phyloP scores from a whole-genome alignment of 2,113 vertebrate species.

The Hypocryptadius cinnamomeus region DNA sequence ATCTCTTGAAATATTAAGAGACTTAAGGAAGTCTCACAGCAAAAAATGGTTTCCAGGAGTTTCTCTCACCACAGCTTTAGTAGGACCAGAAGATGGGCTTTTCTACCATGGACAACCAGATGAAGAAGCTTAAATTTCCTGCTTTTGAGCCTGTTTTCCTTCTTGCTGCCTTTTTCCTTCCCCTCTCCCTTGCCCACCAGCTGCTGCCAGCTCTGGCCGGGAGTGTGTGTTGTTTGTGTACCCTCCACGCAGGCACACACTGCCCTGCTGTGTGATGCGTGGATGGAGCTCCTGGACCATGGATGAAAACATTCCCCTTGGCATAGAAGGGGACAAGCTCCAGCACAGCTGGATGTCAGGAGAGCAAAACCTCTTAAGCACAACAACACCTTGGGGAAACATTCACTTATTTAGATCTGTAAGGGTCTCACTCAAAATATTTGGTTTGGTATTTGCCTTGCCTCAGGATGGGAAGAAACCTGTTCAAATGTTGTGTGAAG shows the following conservation, averaged over 20 bases:
- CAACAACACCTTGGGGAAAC: background rate
- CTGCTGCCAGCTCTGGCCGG: background rate
- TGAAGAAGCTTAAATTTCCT: background rate
- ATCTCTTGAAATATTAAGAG: background rate
- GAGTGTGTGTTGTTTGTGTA: fast-evolving
- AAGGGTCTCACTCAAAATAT: background rate
- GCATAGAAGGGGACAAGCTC: background rate
- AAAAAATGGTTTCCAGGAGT: background rate
- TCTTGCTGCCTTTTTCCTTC: background rate
- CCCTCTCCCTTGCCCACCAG: background rate
- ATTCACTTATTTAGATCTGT: background rate
- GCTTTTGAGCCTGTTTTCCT: background rate
- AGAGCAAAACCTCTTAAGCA: background rate
- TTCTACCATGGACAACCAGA: background rate
- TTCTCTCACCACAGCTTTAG: background rate
- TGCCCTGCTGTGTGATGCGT: background rate
- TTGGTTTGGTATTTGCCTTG: background rate
- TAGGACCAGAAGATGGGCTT: background rate
- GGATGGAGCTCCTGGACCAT: background rate
- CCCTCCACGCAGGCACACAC: fast-evolving
- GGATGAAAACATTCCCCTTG: background rate
- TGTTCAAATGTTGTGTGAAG: background rate
- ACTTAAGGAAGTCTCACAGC: background rate
- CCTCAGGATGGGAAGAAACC: background rate
- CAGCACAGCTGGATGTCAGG: background rate